A percentile compares a stretch with the other conserved stretches of the same genome.
Evolutionary conservation across 1,140 invertebrate genomes (phyloP).

Genomic region (Zeugodacus cucurbitae): DNA sequence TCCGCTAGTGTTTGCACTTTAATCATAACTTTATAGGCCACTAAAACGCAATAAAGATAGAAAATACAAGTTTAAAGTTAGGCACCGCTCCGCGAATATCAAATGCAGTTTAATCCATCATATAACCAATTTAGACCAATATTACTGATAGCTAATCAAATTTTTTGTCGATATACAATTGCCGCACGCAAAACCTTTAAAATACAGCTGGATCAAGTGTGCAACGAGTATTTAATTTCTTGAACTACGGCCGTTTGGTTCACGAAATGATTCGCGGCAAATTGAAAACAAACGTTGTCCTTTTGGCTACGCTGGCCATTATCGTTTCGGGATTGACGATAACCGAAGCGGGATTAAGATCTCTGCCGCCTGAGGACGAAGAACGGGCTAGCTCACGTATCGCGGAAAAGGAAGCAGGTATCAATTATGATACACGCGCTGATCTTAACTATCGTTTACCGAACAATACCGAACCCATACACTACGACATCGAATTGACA

Average conservation of each 20-base stretch:
- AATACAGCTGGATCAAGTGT: background rate
- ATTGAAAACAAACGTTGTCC: background rate
- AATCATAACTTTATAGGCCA: background rate
- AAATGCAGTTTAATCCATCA: background rate
- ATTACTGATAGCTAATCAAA: background rate
- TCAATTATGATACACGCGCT: constrained; percentile 42
- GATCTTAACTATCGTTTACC: constrained; percentile 71
- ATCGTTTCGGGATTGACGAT: background rate
- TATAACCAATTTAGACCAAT: background rate
- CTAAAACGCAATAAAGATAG: background rate
- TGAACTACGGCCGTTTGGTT: background rate
- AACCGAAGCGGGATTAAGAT: background rate
- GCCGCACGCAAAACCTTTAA: background rate
- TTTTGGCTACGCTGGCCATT: background rate
- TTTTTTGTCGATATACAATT: background rate
- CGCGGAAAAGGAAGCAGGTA: background rate
- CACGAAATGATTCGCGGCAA: background rate
- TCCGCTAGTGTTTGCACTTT: too few relatives aligned
- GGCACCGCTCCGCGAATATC: background rate
- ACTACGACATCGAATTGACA: constrained; percentile 63
- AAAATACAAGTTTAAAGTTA: background rate
- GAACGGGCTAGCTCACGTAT: background rate
- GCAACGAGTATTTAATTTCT: background rate
- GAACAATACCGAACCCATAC: constrained; percentile 57
- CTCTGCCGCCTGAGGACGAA: background rate